Evolutionary conservation across 2,113 vertebrate genomes (phyloP).

Genomic region (Osmerus eperlanus): DNA sequence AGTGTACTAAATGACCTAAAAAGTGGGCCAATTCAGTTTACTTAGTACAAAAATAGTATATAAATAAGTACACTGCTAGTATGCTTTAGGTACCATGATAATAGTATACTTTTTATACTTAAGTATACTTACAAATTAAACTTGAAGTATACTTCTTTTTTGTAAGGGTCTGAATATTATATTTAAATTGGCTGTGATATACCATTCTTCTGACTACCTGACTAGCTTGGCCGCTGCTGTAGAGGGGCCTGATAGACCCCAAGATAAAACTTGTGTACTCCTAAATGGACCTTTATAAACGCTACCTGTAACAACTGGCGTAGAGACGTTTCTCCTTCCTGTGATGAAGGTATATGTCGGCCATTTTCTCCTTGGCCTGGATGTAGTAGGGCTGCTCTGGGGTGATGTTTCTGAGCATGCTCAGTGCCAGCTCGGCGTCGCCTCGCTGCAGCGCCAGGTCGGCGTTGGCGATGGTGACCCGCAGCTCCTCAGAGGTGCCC

Average conservation of each 20-base stretch:
- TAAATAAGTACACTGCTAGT: no score
- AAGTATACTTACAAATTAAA: no score
- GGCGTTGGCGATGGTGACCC: constrained; percentile 88
- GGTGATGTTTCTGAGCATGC: constrained; percentile 86
- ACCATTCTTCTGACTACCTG: no score
- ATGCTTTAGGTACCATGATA: no score
- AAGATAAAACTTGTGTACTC: no score
- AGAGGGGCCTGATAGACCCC: no score
- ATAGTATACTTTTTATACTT: no score
- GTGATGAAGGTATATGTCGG: constrained; percentile 87
- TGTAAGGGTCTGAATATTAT: constrained; percentile 1
- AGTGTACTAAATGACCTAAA: no score
- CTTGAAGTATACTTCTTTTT: no score
- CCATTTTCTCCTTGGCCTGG: constrained; percentile 96
- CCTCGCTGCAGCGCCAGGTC: constrained; percentile 87
- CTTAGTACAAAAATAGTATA: no score
- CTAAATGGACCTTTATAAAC: neutral
- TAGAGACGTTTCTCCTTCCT: constrained; percentile 92
- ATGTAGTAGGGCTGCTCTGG: constrained; percentile 91
- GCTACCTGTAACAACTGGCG: constrained; percentile 89
- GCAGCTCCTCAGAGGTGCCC: constrained; percentile 87
- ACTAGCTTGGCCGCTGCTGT: no score
- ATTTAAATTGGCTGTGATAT: neutral
- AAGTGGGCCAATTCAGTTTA: no score
- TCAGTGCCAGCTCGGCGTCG: constrained; percentile 86